Conservation (phyloP, 2,113 vertebrate genomes). For the Melanostigma gelatinosum region DNA sequence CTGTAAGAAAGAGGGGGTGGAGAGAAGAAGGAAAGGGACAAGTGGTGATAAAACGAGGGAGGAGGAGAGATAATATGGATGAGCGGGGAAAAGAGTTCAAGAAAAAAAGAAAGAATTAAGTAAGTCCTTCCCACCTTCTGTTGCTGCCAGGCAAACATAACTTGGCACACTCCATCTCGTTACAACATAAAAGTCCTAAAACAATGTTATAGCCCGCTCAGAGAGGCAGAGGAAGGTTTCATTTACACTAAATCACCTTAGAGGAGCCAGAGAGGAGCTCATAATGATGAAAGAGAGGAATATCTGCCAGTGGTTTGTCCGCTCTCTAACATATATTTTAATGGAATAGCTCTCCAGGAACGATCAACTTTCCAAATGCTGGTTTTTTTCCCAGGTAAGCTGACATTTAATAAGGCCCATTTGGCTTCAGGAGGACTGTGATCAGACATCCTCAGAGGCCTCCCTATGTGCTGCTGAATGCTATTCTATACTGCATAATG, state of each 20-base stretch:
- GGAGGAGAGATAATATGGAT: neutral
- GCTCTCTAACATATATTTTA: slow-evolving; percentile 23
- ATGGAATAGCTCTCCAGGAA: slow-evolving; percentile 13
- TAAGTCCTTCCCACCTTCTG: slow-evolving; percentile 14
- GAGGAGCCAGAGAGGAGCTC: slow-evolving; percentile 31
- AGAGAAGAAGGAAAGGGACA: neutral
- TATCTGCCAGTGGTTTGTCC: slow-evolving; percentile 29
- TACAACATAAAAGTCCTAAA: slow-evolving; percentile 42
- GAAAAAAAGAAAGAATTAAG: slow-evolving; percentile 15
- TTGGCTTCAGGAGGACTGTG: slow-evolving; percentile 13
- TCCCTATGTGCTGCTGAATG: slow-evolving; percentile 43
- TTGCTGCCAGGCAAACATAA: slow-evolving; percentile 17
- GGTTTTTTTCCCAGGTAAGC: slow-evolving; percentile 15
- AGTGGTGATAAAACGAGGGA: neutral
- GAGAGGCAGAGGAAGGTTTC: slow-evolving; percentile 34
- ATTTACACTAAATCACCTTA: slow-evolving; percentile 48
- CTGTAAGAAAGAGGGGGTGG: slow-evolving; percentile 69
- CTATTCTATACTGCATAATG: slow-evolving; percentile 4
- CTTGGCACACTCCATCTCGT: slow-evolving; percentile 29
- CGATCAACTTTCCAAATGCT: slow-evolving; percentile 15
- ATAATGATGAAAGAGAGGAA: slow-evolving; percentile 30
- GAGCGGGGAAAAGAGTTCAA: neutral
- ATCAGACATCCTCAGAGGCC: slow-evolving; percentile 28
- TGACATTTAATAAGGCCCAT: slow-evolving; percentile 51
- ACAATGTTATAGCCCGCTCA: slow-evolving; percentile 38